These are phyloP conservation scores for Pemphigus obesinymphae DNA, from an alignment of 1,140 invertebrate species.

Conservation along the genomic window DNA sequence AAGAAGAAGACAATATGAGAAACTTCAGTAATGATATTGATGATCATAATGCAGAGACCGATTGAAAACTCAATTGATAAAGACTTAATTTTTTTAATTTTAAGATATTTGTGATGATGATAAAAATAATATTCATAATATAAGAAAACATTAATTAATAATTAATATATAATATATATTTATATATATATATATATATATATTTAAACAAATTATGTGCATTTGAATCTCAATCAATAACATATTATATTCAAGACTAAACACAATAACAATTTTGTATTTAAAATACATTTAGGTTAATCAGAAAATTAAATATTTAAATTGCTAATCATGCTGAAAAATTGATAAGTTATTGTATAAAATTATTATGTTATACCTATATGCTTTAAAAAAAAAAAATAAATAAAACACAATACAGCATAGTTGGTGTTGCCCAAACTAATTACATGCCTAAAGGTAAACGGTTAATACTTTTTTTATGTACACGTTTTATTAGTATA, in stretches of 20 bases:
- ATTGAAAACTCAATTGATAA: conserved; percentile 5
- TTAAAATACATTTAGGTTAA: neutral
- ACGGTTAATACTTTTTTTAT: neutral
- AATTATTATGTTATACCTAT: neutral
- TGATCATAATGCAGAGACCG: neutral
- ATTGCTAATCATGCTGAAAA: neutral
- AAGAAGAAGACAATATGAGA: neutral
- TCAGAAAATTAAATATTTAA: neutral
- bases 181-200: no score
- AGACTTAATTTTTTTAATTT: conserved; percentile 27
- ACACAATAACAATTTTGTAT: neutral
- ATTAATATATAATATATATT: no score
- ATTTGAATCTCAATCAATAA: conserved; percentile 30
- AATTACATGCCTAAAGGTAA: neutral
- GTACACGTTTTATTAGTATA: neutral
- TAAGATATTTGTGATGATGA: conserved; percentile 27
- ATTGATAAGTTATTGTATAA: neutral
- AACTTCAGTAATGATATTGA: neutral
- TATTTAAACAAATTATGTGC: neutral
- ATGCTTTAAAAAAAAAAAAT: neutral
- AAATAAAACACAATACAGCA: neutral
- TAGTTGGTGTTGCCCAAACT: neutral
- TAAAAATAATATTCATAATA: conserved; percentile 15
- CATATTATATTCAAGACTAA: neutral
- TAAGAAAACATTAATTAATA: no score